Conservation (phyloP, 2,797 vertebrate species). For the Erpetoichthys calabaricus region DNA sequence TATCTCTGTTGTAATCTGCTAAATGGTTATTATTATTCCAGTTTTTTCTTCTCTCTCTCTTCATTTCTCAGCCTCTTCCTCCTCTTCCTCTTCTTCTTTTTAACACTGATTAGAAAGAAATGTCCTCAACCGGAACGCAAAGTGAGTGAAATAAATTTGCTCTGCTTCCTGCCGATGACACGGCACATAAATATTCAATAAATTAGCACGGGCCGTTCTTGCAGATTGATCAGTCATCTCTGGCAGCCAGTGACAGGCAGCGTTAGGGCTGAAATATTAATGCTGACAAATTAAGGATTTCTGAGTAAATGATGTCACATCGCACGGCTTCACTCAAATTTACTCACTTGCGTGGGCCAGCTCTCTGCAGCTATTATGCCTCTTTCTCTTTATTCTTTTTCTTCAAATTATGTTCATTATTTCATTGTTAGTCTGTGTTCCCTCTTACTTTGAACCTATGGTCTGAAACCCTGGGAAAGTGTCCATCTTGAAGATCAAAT, state of each 20-base stretch:
- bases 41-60: constrained; percentile 12
- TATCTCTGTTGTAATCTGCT: no score
- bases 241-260: constrained; percentile 91
- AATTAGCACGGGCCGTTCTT: constrained; percentile 87
- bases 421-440: constrained; percentile 35
- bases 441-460: no score
- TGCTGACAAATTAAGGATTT: constrained; percentile 99
- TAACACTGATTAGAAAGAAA: constrained; percentile 47
- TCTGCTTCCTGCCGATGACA: constrained; percentile 80
- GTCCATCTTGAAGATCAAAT: no score
- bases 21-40: no score
- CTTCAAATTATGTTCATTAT: constrained; percentile 53
- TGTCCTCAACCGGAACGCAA: constrained; percentile 59
- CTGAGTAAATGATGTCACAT: constrained; percentile 99
- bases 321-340: constrained; percentile 94
- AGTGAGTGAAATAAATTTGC: constrained; percentile 72
- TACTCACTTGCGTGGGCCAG: constrained; percentile 65
- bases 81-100: constrained; percentile 18
- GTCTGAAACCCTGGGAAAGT: no score
- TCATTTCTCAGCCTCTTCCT: constrained; percentile 26
- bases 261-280: constrained; percentile 96
- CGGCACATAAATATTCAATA: constrained; percentile 99
- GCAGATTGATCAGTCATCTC: constrained; percentile 98
- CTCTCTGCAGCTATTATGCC: constrained; percentile 31
- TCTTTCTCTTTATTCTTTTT: constrained; percentile 16